Conservation (phyloP, 2,888 invertebrate species). For the Halictus ligatus region DNA sequence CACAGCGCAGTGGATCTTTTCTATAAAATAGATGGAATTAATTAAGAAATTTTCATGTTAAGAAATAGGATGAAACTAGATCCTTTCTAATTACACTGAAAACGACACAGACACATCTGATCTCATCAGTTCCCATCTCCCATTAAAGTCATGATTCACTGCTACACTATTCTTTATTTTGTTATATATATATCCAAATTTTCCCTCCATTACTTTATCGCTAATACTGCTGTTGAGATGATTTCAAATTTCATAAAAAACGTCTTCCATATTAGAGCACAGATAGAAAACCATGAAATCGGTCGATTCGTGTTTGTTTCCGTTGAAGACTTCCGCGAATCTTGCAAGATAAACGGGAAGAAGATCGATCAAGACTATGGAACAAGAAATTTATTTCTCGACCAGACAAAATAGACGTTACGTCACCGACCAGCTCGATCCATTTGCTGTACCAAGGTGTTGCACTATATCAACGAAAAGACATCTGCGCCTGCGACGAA, state of each 20-base stretch:
- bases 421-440: constrained; percentile 25
- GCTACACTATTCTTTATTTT: too few relatives aligned
- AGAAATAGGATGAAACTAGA: neutral
- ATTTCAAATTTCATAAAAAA: too few relatives aligned
- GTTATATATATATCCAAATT: too few relatives aligned
- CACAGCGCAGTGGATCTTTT: neutral
- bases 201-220: too few relatives aligned
- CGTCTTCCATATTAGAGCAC: too few relatives aligned
- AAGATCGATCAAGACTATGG: constrained; percentile 20
- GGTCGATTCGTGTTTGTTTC: neutral
- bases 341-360: constrained; percentile 21
- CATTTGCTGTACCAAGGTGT: neutral
- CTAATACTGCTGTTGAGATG: too few relatives aligned
- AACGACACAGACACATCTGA: neutral
- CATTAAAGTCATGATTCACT: too few relatives aligned
- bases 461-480: neutral
- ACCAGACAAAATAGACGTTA: constrained; percentile 50
- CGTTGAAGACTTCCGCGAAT: neutral
- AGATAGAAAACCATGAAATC: neutral
- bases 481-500: neutral
- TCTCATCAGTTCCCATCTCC: too few relatives aligned
- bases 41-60: neutral
- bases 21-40: too few relatives aligned
- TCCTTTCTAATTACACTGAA: neutral
- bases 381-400: constrained; percentile 40